Evolutionary conservation across 92 coral and sea anemone species (phyloP).

Genomic region (Porites evermanni): DNA sequence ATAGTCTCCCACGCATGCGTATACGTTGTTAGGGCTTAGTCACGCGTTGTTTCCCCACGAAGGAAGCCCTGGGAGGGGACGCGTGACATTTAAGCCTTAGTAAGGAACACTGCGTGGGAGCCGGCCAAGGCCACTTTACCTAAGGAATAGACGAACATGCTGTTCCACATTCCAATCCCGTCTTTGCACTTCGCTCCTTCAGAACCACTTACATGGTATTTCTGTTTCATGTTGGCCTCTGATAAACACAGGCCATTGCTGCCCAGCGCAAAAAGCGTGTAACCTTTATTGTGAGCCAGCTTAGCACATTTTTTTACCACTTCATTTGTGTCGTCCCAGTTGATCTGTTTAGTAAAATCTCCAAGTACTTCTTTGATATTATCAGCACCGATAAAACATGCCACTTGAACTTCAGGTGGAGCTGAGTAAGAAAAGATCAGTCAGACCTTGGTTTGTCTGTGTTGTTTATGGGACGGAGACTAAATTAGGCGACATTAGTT

Average conservation of each 20-base stretch:
- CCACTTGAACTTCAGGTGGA: slow-evolving; percentile 42
- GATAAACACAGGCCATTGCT: slow-evolving; percentile 21
- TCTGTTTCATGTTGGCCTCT: slow-evolving; percentile 12
- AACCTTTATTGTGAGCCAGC: slow-evolving; percentile 35
- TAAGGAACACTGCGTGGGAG: too few relatives aligned
- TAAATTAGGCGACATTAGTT: too few relatives aligned
- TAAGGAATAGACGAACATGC: slow-evolving; percentile 56
- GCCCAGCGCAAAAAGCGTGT: slow-evolving; percentile 65
- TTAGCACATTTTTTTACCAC: slow-evolving; percentile 49
- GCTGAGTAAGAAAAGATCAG: not conserved
- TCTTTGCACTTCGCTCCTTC: not conserved
- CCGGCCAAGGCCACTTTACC: slow-evolving; percentile 25
- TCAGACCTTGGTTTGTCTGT: not conserved
- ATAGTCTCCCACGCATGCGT: too few relatives aligned
- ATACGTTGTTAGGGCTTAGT: too few relatives aligned
- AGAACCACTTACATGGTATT: slow-evolving; percentile 14
- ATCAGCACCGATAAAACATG: slow-evolving; percentile 34
- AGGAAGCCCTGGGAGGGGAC: too few relatives aligned
- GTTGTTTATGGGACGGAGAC: too few relatives aligned
- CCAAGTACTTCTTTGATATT: slow-evolving; percentile 26
- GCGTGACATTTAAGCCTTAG: too few relatives aligned
- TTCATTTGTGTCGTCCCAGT: slow-evolving; percentile 46
- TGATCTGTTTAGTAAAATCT: slow-evolving; percentile 41
- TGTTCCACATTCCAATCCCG: slow-evolving; percentile 61
- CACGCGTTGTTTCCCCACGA: too few relatives aligned